These are phyloP conservation scores for Mystacornis crossleyi DNA, from an alignment of 2,113 vertebrate genomes.

Conservation along the genomic window DNA sequence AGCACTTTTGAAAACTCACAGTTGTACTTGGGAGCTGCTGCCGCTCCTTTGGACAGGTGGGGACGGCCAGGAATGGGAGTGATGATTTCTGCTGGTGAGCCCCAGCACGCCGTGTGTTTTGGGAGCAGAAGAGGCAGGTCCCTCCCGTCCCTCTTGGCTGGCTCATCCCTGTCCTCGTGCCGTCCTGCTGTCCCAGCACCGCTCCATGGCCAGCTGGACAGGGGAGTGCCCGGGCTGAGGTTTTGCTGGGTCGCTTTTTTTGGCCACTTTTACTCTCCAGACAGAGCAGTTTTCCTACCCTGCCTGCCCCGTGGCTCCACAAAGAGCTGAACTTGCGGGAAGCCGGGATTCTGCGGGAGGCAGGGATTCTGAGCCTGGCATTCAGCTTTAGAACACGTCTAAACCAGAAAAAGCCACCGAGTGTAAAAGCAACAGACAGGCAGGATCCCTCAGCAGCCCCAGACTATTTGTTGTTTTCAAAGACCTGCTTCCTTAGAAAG, in stretches of 20 bases:
- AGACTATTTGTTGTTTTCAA: conserved; percentile 62
- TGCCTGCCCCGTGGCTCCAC: not conserved
- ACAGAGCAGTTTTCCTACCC: not conserved
- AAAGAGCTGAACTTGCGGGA: not conserved
- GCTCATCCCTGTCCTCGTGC: not conserved
- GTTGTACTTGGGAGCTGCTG: not conserved
- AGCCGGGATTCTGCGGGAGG: not conserved
- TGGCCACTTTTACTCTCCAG: not conserved
- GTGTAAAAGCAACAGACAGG: conserved; percentile 34
- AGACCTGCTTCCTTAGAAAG: conserved; percentile 56
- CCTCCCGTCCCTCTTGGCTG: not conserved
- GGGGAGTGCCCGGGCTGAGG: not conserved
- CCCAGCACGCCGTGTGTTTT: not conserved
- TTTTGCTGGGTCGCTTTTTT: not conserved
- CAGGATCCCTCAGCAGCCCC: conserved; percentile 20
- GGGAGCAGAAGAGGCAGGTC: not conserved
- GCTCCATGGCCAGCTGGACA: not conserved
- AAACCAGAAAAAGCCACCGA: not conserved
- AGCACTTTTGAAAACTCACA: not conserved
- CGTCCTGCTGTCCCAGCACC: not conserved
- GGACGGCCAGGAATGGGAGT: not conserved
- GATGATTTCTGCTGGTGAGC: not conserved
- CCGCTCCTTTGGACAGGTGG: not conserved
- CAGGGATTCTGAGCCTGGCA: not conserved
- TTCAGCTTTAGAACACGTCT: not conserved